phyloP scores from a whole-genome alignment of 2,888 invertebrate species.

The Chrysolina oricalcia region DNA sequence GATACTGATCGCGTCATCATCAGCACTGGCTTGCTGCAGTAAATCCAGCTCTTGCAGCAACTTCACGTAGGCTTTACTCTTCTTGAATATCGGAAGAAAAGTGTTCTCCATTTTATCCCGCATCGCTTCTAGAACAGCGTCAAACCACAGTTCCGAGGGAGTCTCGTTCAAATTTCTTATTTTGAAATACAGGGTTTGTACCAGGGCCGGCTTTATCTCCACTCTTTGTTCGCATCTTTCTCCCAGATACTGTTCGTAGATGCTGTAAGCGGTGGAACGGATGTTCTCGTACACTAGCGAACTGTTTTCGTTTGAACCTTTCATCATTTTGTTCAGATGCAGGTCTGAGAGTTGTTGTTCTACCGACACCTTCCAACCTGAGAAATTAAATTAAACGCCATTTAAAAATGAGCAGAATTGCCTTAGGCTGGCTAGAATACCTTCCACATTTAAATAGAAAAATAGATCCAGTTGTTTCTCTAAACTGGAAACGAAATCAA shows the following conservation, averaged over 20 bases:
- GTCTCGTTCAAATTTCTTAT: slow-evolving; percentile 76
- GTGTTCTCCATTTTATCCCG: slow-evolving; percentile 78
- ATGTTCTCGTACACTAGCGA: slow-evolving; percentile 66
- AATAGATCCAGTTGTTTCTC: slow-evolving; percentile 83
- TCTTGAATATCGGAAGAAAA: slow-evolving; percentile 79
- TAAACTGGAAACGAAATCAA: slow-evolving; percentile 83
- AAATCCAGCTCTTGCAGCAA: slow-evolving; percentile 83
- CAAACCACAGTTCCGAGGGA: slow-evolving; percentile 85
- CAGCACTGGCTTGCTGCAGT: slow-evolving; percentile 74
- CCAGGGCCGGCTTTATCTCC: slow-evolving; percentile 76
- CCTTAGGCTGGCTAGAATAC: slow-evolving; percentile 64
- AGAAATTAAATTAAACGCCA: slow-evolving; percentile 43
- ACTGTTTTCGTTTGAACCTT: slow-evolving; percentile 69
- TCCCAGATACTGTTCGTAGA: slow-evolving; percentile 85
- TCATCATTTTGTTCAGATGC: slow-evolving; percentile 72
- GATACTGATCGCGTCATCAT: slow-evolving; percentile 75
- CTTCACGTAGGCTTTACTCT: slow-evolving; percentile 79
- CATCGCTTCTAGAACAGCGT: slow-evolving; percentile 84
- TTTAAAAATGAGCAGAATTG: neutral
- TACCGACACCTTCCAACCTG: slow-evolving; percentile 80
- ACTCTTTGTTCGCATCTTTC: slow-evolving; percentile 80
- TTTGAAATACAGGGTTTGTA: slow-evolving; percentile 76
- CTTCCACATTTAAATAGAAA: slow-evolving; percentile 86
- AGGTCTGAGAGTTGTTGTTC: slow-evolving; percentile 80
- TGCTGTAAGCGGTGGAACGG: slow-evolving; percentile 81